Evolutionary conservation across 2,888 invertebrate genomes (phyloP), one percentile per base, ranked within the genome.

Genomic region (Notocelia uddmanniana): DNA sequence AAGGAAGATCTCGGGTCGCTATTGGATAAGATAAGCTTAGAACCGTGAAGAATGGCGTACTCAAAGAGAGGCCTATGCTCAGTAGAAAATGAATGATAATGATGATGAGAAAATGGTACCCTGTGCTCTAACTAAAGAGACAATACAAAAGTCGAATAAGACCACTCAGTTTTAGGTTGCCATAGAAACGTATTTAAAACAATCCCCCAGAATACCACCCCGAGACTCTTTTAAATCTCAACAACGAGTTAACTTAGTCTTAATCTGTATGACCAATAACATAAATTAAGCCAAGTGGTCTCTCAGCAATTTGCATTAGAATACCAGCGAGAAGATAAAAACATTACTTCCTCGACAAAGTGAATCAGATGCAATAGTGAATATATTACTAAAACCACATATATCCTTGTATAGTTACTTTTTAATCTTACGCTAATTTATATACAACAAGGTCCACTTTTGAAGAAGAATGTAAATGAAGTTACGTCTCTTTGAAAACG

Each of bases 221-320:
- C 15, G 21, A 9, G 63, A 50, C 59, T 66, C 64, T 71, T 66
- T 72, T 67, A 71, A 67, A 68, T 21, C 67, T 55, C 54, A 62
- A 68, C 72, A 64, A 63, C 54, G 52, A 54, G 59, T 59, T 60
- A 72, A 72, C 71, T 72, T 72, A 55, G 67, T 72, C 68, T 72
- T 72, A 72, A 72, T 72, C 72, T 72, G 68, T 67, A 62, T 68
- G 72, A 68, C 72, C 72, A 72, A 72, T 72, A 72, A 72, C 62
- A 72, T 72, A 72, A 72, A 72, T 72, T 72, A 72, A 67, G 23
- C 26, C 37, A 62, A 72, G 72, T 72, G 72, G 72, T 57, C 57
- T 50, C 71, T 21, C 50, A 50, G 62, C 60, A 68, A 72, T 72
- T 72, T 72, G 68, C 72, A 72, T 72, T 68, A 72, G 72, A 72